Conservation (phyloP, 2,113 vertebrate genomes). For the Struthidea cinerea region DNA sequence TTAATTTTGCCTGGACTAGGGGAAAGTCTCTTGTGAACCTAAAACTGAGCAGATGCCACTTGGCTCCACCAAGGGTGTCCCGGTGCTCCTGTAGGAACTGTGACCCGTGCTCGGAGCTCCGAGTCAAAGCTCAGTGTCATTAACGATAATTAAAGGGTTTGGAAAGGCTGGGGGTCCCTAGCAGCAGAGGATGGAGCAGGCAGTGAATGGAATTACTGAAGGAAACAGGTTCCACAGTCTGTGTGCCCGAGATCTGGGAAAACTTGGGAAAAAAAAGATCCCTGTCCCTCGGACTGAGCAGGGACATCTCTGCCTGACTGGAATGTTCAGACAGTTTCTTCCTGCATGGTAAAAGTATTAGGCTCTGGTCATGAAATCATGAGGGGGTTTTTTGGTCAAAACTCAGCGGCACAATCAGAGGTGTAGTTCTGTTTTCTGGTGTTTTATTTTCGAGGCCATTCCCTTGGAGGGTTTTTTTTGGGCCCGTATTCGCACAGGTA, state of each 20-base stretch:
- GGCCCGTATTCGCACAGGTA: rapidly evolving
- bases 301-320: rapidly evolving
- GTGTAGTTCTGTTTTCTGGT: not conserved
- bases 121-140: not conserved
- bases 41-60: rapidly evolving
- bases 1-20: not conserved
- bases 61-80: not conserved
- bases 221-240: not conserved
- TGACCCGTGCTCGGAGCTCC: not conserved
- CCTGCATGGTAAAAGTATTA: rapidly evolving
- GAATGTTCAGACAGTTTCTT: rapidly evolving
- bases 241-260: not conserved
- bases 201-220: not conserved
- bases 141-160: not conserved
- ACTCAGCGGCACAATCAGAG: rapidly evolving
- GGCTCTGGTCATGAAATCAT: rapidly evolving
- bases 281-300: rapidly evolving
- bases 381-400: not conserved
- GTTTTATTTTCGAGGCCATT: not conserved
- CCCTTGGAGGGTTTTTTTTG: rapidly evolving
- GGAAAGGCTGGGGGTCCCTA: not conserved
- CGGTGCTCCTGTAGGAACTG: not conserved
- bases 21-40: not conserved
- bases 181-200: not conserved
- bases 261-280: rapidly evolving